A percentile compares a stretch with the other conserved stretches of the same genome.
phyloP scores from a whole-genome alignment of 1,140 invertebrate genomes.

The Rhyzopertha dominica region DNA sequence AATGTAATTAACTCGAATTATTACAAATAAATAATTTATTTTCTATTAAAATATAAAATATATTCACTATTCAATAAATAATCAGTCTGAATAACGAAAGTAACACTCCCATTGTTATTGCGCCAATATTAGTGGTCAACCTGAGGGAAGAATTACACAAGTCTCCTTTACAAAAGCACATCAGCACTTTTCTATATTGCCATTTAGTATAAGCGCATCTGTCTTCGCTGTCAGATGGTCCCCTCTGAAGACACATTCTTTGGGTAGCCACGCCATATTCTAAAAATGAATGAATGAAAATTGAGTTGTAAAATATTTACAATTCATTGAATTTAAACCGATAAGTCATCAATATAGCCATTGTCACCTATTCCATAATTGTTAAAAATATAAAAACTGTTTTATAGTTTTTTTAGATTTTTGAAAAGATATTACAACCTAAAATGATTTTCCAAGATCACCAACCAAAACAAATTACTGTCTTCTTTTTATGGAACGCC shows the following conservation, averaged over 20 bases:
- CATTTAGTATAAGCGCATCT: constrained; percentile 78
- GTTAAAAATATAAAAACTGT: no score
- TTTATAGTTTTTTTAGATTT: no score
- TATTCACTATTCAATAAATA: background rate
- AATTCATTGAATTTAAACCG: no score
- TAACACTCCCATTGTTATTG: constrained; percentile 9
- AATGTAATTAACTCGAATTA: constrained; percentile 10
- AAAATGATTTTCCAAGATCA: no score
- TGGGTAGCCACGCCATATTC: constrained; percentile 85
- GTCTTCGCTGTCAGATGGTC: constrained; percentile 82
- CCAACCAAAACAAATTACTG: no score
- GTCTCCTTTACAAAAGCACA: constrained; percentile 91
- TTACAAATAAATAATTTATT: constrained; percentile 1
- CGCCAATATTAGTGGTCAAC: constrained; percentile 8
- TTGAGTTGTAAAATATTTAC: no score
- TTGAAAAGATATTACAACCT: no score
- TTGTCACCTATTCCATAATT: no score
- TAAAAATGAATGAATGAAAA: no score
- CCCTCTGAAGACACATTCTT: constrained; percentile 77
- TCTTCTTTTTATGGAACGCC: no score
- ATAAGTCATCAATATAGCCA: no score
- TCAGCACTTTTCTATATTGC: constrained; percentile 75
- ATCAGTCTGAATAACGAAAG: constrained; percentile 14
- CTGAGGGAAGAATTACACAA: constrained; percentile 63
- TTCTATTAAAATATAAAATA: constrained; percentile 1